Conservation (phyloP, 2,888 invertebrate genomes). For the Nysson spinosus region DNA sequence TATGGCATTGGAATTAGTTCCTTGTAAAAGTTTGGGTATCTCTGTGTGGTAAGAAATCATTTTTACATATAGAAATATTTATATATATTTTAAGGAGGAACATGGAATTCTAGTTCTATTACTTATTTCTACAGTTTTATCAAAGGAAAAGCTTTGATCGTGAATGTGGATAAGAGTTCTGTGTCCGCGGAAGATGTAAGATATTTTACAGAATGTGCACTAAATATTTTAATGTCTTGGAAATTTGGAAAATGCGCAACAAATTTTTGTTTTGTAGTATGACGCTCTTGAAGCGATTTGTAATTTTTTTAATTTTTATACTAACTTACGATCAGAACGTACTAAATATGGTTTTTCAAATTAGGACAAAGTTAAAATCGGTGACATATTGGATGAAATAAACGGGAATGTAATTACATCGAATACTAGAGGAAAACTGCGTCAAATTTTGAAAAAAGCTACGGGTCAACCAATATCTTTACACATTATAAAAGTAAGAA, state of each 20-base stretch:
- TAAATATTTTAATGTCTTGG: too few species aligned
- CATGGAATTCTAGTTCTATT: too few species aligned
- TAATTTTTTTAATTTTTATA: conserved; percentile 30
- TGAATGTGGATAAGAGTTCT: conserved; percentile 80
- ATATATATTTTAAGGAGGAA: neutral
- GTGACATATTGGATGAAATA: conserved; percentile 83
- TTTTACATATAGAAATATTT: neutral
- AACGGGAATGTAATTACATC: conserved; percentile 79
- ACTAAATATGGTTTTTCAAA: too few species aligned
- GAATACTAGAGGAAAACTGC: conserved; percentile 78
- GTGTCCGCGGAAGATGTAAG: conserved; percentile 83
- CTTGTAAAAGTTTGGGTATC: conserved; percentile 81
- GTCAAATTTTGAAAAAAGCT: conserved; percentile 78
- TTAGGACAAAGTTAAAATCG: conserved; percentile 81
- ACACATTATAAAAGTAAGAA: conserved; percentile 79
- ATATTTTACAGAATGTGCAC: conserved; percentile 34
- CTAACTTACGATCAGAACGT: too few species aligned
- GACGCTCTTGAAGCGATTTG: too few species aligned
- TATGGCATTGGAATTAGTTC: conserved; percentile 81
- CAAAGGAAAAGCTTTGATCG: conserved; percentile 80
- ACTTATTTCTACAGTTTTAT: conserved; percentile 79
- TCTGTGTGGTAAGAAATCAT: conserved; percentile 78
- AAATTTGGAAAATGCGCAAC: too few species aligned
- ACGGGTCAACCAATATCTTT: conserved; percentile 78
- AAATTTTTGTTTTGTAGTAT: neutral